These are phyloP conservation scores for Epistrophe eligans DNA, from an alignment of 2,888 invertebrate genomes.

Conservation along the genomic window DNA sequence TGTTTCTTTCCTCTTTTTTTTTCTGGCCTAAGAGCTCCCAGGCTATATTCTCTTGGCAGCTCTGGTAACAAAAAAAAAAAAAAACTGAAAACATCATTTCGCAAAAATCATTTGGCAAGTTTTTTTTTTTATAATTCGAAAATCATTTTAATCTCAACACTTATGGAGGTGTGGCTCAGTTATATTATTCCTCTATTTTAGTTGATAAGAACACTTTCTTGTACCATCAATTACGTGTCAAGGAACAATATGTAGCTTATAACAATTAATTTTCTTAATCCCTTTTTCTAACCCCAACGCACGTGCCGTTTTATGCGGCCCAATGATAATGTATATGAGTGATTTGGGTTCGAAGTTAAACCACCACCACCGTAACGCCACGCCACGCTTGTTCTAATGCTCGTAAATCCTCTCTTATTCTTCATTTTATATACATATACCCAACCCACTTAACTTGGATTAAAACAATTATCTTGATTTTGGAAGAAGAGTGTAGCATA, in stretches of 20 bases:
- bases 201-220: neutral
- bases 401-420: neutral
- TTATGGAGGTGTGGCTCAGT: neutral
- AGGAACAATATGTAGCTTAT: constrained; percentile 7
- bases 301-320: neutral
- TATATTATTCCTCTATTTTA: neutral
- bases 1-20: too few species aligned
- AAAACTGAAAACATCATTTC: too few species aligned
- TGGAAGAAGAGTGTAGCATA: neutral
- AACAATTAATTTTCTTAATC: constrained; percentile 10
- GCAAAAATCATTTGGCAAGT: too few species aligned
- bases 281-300: neutral
- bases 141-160: too few species aligned
- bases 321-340: neutral
- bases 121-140: too few species aligned
- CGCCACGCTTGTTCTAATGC: neutral
- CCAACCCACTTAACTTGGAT: neutral
- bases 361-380: neutral
- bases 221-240: constrained; percentile 5
- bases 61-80: too few species aligned
- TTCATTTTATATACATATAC: neutral
- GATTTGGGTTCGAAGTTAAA: neutral
- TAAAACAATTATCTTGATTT: constrained; percentile 4
- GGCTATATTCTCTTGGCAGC: too few species aligned
- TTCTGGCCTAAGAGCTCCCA: too few species aligned